A percentile compares a stretch with the other conserved stretches of the same genome.
These are phyloP conservation scores for Heliothis virescens DNA, from an alignment of 1,140 invertebrate species.

Conservation along the genomic window DNA sequence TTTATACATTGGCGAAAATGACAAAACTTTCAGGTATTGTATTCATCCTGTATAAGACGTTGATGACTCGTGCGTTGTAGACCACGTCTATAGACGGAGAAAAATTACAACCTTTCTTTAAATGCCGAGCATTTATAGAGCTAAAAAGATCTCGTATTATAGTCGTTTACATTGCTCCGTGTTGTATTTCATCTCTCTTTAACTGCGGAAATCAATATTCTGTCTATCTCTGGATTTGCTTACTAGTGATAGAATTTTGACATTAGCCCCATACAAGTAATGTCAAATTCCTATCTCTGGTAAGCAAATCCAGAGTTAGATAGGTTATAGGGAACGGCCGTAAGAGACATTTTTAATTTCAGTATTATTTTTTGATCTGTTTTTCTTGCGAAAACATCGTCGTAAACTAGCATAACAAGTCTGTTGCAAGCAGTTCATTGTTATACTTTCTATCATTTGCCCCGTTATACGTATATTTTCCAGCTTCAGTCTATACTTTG, in stretches of 20 bases:
- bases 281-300: no score
- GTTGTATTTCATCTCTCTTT: no score
- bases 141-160: constrained; percentile 28
- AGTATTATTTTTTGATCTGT: no score
- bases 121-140: constrained; percentile 4
- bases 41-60: constrained; percentile 17
- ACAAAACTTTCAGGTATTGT: neutral
- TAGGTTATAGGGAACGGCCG: no score
- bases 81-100: neutral
- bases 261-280: no score
- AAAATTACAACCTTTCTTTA: constrained; percentile 11
- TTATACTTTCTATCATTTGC: constrained; percentile 1
- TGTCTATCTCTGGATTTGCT: no score
- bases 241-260: no score
- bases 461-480: no score
- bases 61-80: neutral
- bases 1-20: neutral
- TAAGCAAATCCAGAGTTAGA: no score
- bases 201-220: no score
- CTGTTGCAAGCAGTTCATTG: neutral
- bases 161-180: constrained; percentile 33
- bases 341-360: no score
- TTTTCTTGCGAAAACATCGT: neutral
- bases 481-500: constrained; percentile 2
- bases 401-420: constrained; percentile 1